Percentiles rank a stretch among this genome's conserved stretches.
Conservation (phyloP, 2,797 vertebrate species). For the Peromyscus attwateri region DNA sequence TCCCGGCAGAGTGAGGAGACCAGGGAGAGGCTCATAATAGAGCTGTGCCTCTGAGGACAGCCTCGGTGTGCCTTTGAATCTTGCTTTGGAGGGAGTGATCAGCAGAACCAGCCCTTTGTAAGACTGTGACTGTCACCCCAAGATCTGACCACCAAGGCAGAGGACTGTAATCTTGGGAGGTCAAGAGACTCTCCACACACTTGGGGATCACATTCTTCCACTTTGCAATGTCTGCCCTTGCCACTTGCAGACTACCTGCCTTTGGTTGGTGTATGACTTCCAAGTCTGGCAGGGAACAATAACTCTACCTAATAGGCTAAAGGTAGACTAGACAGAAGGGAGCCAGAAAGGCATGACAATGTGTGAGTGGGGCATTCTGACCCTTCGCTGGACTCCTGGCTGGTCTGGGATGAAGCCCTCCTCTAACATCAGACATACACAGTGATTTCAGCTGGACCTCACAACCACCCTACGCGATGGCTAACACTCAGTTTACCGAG, state of each 20-base stretch:
- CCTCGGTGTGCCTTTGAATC: background rate
- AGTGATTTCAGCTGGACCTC: conserved; percentile 7
- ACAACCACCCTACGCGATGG: background rate
- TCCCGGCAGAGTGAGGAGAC: too few relatives aligned
- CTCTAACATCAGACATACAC: background rate
- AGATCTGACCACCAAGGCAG: background rate
- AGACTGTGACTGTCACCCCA: background rate
- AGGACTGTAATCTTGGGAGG: background rate
- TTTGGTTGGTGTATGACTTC: background rate
- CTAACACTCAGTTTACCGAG: background rate
- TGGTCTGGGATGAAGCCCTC: background rate
- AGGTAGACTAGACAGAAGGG: background rate
- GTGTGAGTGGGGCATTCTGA: background rate
- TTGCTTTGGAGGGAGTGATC: conserved; percentile 12
- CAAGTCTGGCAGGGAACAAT: background rate
- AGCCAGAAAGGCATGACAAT: background rate
- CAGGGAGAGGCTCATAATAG: background rate
- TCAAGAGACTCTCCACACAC: background rate
- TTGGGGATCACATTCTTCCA: background rate
- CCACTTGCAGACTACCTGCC: background rate
- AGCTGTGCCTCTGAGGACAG: background rate
- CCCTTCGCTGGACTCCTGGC: background rate
- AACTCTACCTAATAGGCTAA: background rate
- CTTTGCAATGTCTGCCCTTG: background rate
- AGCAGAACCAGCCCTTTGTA: background rate